phyloP scores from a whole-genome alignment of 2,113 vertebrate species.

The Rissa tridactyla region DNA sequence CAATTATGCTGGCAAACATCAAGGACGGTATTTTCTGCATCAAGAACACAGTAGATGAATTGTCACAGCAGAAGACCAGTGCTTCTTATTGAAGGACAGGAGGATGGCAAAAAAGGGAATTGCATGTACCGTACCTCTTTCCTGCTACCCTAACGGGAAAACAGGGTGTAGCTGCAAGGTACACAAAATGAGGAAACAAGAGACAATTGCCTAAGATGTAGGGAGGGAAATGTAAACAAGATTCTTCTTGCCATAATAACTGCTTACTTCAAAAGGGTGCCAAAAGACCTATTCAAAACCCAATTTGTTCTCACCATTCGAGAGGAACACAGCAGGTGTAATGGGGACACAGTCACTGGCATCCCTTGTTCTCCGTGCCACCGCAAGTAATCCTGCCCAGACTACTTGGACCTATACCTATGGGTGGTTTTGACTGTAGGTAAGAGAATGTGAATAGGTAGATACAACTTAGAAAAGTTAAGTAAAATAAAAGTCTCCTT shows the following conservation, averaged over 20 bases:
- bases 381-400: neutral
- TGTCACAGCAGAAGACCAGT: neutral
- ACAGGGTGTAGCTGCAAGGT: neutral
- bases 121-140: neutral
- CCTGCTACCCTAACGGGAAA: neutral
- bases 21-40: neutral
- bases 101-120: neutral
- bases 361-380: neutral
- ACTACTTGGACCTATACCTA: accelerated
- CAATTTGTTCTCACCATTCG: neutral
- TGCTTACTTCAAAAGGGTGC: neutral
- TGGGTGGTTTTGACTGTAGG: accelerated
- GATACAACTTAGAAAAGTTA: accelerated
- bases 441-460: accelerated
- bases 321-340: neutral
- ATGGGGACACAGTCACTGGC: neutral
- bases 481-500: neutral
- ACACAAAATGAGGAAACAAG: neutral
- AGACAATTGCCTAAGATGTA: neutral
- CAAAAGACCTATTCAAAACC: neutral
- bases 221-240: neutral
- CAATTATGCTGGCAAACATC: neutral
- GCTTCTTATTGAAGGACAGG: neutral
- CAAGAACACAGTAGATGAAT: neutral
- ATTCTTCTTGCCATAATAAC: neutral